These are phyloP conservation scores for Jacana jacana DNA, from an alignment of 2,113 vertebrate species.

Conservation along the genomic window DNA sequence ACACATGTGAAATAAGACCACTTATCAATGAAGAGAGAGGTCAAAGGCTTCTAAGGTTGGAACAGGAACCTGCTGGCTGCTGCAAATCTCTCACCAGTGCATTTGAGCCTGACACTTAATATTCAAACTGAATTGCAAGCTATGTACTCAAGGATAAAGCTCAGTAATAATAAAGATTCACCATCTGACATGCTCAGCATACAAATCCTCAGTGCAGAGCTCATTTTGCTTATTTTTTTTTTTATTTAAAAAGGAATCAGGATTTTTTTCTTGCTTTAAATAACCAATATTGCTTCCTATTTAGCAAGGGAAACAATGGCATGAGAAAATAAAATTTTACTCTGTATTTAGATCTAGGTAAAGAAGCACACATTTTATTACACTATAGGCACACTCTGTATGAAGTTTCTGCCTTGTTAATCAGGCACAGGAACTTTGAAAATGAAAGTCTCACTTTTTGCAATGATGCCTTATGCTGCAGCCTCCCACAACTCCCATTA, in stretches of 20 bases:
- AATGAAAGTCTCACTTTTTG: too few relatives aligned
- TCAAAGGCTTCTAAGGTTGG: constrained; percentile 29
- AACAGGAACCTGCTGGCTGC: constrained; percentile 3
- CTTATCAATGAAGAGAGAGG: constrained; percentile 27
- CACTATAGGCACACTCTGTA: neutral
- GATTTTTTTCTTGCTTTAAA: neutral
- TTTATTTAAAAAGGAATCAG: neutral
- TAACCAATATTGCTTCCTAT: neutral
- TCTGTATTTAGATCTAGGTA: neutral
- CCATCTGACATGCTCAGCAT: constrained; percentile 44
- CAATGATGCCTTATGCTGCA: too few relatives aligned
- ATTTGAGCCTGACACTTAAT: constrained; percentile 70
- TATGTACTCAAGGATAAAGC: constrained; percentile 69
- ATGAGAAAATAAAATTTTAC: neutral
- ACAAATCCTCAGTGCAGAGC: constrained; percentile 38
- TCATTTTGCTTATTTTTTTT: constrained; percentile 8
- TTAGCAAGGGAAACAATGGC: neutral
- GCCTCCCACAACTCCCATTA: too few relatives aligned
- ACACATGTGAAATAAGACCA: constrained; percentile 37
- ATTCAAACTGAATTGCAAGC: constrained; percentile 66
- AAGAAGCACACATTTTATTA: neutral
- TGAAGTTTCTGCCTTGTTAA: neutral
- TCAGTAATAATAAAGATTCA: constrained; percentile 58
- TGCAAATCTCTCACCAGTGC: constrained; percentile 50
- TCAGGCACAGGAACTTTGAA: neutral